Percentiles rank a stretch among this genome's conserved stretches.
Conservation (phyloP, 2,113 vertebrate species). For the Oryctolagus cuniculus region mOryCun1.1 NC_091453.1:26233001-26233500, state of each 20-base stretch:
- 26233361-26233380: not conserved
- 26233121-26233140: not conserved
- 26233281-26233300: not conserved
- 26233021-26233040: not conserved
- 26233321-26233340: not conserved
- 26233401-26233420: not conserved
- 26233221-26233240: not conserved
- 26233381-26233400: not conserved
- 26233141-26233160: not conserved
- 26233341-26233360: not conserved
- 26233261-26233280: not conserved
- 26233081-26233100: not conserved
- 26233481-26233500: not conserved
- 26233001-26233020: not conserved
- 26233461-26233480: not conserved
- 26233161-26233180: not conserved
- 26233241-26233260: not conserved
- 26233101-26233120: not conserved
- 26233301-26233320: rapidly evolving
- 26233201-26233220: not conserved
- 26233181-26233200: not conserved
- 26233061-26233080: not conserved
- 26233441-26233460: not conserved
- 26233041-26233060: not conserved
- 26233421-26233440: not conserved